phyloP scores from a whole-genome alignment of 2,888 invertebrate genomes.

The Rhamnusium bicolor region DNA sequence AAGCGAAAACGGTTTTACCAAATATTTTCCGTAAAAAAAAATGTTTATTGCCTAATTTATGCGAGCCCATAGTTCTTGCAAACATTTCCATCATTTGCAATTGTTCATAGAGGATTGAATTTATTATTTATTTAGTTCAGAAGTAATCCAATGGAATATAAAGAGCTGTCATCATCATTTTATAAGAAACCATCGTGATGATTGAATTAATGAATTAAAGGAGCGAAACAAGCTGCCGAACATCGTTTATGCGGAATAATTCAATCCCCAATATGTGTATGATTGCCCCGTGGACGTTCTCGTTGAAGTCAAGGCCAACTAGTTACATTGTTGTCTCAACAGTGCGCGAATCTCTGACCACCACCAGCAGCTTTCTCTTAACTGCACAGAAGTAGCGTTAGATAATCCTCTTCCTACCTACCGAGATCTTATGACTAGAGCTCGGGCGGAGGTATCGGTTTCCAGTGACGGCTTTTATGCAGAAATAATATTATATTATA shows the following conservation, averaged over 20 bases:
- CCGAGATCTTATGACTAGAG: not conserved
- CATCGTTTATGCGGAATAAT: constrained; percentile 42
- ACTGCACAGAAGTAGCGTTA: constrained; percentile 34
- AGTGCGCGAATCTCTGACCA: constrained; percentile 46
- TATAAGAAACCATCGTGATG: not conserved
- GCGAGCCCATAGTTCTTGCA: too few relatives aligned
- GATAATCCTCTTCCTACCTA: not conserved
- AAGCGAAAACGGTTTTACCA: too few relatives aligned
- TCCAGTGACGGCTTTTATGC: too few relatives aligned
- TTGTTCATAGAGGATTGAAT: too few relatives aligned
- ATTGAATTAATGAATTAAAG: not conserved
- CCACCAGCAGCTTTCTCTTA: constrained; percentile 15
- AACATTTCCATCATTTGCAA: too few relatives aligned
- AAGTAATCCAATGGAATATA: too few relatives aligned
- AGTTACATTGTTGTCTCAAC: constrained; percentile 52
- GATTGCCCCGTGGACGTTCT: constrained; percentile 45
- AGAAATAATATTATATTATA: too few relatives aligned
- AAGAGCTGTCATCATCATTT: not conserved
- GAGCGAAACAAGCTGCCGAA: constrained; percentile 36
- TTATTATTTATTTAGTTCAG: too few relatives aligned
- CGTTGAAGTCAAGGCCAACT: constrained; percentile 55
- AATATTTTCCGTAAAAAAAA: too few relatives aligned
- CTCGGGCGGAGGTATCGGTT: too few relatives aligned
- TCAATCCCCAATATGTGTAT: constrained; percentile 40
- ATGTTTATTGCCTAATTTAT: too few relatives aligned